Conservation (phyloP, 2,888 invertebrate genomes). For the Atethmia centrago region DNA sequence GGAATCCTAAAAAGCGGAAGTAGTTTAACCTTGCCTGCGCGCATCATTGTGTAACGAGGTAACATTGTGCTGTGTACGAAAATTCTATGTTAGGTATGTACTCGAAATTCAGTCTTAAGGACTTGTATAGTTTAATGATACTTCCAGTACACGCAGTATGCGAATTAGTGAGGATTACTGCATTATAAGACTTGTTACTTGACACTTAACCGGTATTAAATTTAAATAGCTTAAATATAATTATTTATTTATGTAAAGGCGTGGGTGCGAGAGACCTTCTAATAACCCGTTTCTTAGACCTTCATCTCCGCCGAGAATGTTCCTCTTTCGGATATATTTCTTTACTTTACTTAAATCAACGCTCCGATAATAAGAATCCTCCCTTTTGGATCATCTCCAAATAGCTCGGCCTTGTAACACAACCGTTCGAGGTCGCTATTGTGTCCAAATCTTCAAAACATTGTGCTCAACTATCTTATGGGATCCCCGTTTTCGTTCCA, state of each 20-base stretch:
- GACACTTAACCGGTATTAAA: background rate
- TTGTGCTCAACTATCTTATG: constrained; percentile 43
- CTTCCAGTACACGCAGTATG: background rate
- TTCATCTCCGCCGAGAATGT: constrained; percentile 28
- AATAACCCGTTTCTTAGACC: background rate
- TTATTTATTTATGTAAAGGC: constrained; percentile 23
- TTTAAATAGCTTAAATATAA: constrained; percentile 6
- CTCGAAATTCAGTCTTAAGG: constrained; percentile 20
- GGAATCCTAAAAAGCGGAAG: constrained; percentile 65
- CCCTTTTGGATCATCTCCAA: constrained; percentile 74
- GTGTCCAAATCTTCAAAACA: constrained; percentile 56
- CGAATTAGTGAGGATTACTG: background rate
- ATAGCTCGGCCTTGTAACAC: constrained; percentile 69
- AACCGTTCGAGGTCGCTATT: constrained; percentile 54
- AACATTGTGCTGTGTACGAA: constrained; percentile 14
- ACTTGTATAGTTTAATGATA: constrained; percentile 1
- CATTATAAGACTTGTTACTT: background rate
- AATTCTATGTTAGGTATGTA: constrained; percentile 8
- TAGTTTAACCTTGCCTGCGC: constrained; percentile 52
- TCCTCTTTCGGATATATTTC: constrained; percentile 34
- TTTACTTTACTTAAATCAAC: constrained; percentile 60
- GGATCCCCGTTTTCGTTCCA: constrained; percentile 34
- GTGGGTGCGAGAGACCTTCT: constrained; percentile 11
- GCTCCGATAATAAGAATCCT: constrained; percentile 60
- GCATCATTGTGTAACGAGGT: constrained; percentile 50